Evolutionary conservation across 1,140 invertebrate species (phyloP).

Genomic region (Goniozus legneri): DNA sequence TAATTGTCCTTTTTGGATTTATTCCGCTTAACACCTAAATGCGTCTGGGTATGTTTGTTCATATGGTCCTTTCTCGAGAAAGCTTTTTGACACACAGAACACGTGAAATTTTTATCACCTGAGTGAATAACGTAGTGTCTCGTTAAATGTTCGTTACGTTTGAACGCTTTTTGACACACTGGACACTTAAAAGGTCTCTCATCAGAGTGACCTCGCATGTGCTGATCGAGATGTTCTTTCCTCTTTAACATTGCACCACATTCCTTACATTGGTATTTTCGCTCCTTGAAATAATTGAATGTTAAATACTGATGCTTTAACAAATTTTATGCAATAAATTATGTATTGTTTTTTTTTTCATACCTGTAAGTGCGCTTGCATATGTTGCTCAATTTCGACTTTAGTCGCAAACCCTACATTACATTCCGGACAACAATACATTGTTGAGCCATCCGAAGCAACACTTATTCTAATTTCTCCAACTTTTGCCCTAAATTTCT

Average conservation of each 20-base stretch:
- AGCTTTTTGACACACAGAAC: conserved; percentile 70
- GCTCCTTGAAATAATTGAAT: conserved; percentile 35
- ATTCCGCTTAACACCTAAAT: conserved; percentile 41
- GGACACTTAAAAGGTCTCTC: conserved; percentile 65
- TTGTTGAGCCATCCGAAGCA: conserved; percentile 44
- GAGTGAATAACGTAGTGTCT: conserved; percentile 56
- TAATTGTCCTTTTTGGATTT: conserved; percentile 43
- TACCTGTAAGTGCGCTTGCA: conserved; percentile 50
- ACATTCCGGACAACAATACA: conserved; percentile 54
- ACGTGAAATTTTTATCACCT: conserved; percentile 65
- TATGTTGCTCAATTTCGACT: conserved; percentile 47
- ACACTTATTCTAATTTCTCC: conserved; percentile 51
- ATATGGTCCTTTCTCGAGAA: conserved; percentile 76
- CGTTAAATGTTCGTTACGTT: conserved; percentile 54
- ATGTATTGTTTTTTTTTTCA: neutral
- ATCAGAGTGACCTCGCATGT: conserved; percentile 70
- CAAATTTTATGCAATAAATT: conserved; percentile 1
- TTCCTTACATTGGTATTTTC: conserved; percentile 52
- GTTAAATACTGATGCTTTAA: conserved; percentile 2
- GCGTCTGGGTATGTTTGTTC: conserved; percentile 63
- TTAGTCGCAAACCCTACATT: conserved; percentile 47
- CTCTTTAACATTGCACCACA: conserved; percentile 53
- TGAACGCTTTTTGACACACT: conserved; percentile 59
- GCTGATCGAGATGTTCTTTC: conserved; percentile 59
- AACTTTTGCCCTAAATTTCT: conserved; percentile 51